Evolutionary conservation across 2,888 invertebrate species (phyloP), one percentile per base, ranked within the genome.

Genomic region (Machimus atricapillus): DNA sequence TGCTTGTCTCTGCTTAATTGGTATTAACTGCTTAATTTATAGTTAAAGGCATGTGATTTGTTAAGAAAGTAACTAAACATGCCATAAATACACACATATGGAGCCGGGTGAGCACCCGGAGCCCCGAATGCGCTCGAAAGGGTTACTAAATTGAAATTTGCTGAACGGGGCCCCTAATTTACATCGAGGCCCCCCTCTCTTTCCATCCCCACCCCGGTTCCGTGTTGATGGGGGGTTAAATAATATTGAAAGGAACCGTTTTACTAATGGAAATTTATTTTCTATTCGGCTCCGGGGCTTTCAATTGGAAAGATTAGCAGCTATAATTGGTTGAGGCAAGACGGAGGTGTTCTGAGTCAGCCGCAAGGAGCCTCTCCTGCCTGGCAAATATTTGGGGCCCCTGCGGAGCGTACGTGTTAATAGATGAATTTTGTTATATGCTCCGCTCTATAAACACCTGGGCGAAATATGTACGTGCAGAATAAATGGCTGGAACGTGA

Each of bases 1-100:
- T 90, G 91, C 91, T 90, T 90, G 90, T 90, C 90, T 90, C 91
- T 91, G 90, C 90, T 91, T 91, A 91, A 91, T 91, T 91, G 91
- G 91, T 91, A 91, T 91, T 91, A 91, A 91, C 91, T 90, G 90
- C 90, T 90, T 90, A 91, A 91, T 91, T 91, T 91, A 91, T 91
- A 90, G 91, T 89, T 89, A 90, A 91, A 91, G 90, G 90, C 90
- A 90, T 91, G 91, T 91, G 91, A 91, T 91, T 91, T 91, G 91
- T 91, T 91, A 90, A 91, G 90, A 90, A 90, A 85, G 85, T 90
- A 90, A 90, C 90, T 90, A 90, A 90, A 90, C 88, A 88, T 87
- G 87, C 87, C 87, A 88, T 86, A 87, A 87, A 86, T 87, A 87
- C 74, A 83, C 79, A 79, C 77, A 85, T 85, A 74, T 85, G 74